A percentile compares a stretch with the other conserved stretches of the same genome.
Conservation (phyloP, 2,888 invertebrate species). For the Agrochola litura region DNA sequence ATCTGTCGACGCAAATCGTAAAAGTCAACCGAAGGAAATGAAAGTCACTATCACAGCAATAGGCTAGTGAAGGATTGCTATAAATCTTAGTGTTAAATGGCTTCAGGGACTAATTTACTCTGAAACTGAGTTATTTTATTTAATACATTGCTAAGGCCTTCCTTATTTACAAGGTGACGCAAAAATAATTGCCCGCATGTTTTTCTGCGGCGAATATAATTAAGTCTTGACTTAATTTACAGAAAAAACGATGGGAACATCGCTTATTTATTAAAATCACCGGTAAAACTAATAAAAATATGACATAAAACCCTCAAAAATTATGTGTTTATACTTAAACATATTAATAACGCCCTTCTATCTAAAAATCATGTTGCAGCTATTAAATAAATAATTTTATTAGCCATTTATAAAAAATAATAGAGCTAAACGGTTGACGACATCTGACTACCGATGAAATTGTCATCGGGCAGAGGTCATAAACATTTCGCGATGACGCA, state of each 20-base stretch:
- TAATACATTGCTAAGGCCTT: slow-evolving; percentile 11
- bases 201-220: slow-evolving; percentile 1
- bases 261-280: slow-evolving; percentile 15
- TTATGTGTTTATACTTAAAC: slow-evolving; percentile 34
- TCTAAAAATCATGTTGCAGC: slow-evolving; percentile 51
- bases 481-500: slow-evolving; percentile 66
- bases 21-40: slow-evolving; percentile 42
- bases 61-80: slow-evolving; percentile 20
- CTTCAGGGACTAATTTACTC: slow-evolving; percentile 18
- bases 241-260: background rate
- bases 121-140: slow-evolving; percentile 15
- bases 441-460: slow-evolving; percentile 64
- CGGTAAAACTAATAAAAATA: slow-evolving; percentile 23
- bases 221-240: background rate
- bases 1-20: slow-evolving; percentile 42
- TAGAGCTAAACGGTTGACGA: slow-evolving; percentile 65
- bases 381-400: slow-evolving; percentile 62
- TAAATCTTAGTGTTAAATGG: slow-evolving; percentile 46
- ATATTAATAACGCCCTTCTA: slow-evolving; percentile 54
- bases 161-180: slow-evolving; percentile 21
- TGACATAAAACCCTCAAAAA: slow-evolving; percentile 26
- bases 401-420: slow-evolving; percentile 56
- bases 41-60: slow-evolving; percentile 4
- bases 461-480: slow-evolving; percentile 66
- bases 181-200: slow-evolving; percentile 6